A percentile compares a stretch with the other conserved stretches of the same genome.
Conservation (phyloP, 2,888 invertebrate species). For the Ophion costatus region DNA sequence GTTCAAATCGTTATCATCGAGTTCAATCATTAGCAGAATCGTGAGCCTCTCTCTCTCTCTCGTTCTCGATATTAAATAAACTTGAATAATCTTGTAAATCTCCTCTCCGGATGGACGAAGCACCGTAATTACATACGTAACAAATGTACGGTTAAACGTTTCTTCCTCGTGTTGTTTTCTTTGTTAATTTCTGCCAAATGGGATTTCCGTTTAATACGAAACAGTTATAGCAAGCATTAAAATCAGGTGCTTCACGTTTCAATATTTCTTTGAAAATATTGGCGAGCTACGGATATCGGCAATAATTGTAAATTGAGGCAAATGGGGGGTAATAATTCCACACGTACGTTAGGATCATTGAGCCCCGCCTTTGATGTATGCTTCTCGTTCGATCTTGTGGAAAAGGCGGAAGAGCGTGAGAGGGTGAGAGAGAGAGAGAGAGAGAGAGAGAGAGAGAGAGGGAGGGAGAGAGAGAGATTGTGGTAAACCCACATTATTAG, state of each 20-base stretch:
- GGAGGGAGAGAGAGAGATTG: conserved; percentile 65
- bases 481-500: conserved; percentile 81
- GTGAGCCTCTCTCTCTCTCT: conserved; percentile 13
- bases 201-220: conserved; percentile 11
- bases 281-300: not conserved
- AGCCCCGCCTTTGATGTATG: conserved; percentile 50
- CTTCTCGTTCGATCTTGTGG: conserved; percentile 22
- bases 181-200: not conserved
- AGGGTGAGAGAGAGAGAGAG: conserved; percentile 25
- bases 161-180: conserved; percentile 3
- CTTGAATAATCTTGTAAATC: conserved; percentile 64
- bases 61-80: conserved; percentile 49
- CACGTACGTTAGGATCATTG: conserved; percentile 39
- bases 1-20: conserved; percentile 45
- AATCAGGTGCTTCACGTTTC: conserved; percentile 7
- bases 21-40: conserved; percentile 60
- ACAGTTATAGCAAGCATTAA: conserved; percentile 42
- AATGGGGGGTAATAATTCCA: conserved; percentile 46
- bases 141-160: conserved; percentile 26
- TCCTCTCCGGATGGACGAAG: not conserved
- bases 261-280: conserved; percentile 30
- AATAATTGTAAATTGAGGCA: conserved; percentile 15
- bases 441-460: conserved; percentile 26
- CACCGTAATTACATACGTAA: conserved; percentile 47
- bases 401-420: conserved; percentile 22